phyloP scores from a whole-genome alignment of 2,888 invertebrate species.

The Lumbricus terrestris region DNA sequence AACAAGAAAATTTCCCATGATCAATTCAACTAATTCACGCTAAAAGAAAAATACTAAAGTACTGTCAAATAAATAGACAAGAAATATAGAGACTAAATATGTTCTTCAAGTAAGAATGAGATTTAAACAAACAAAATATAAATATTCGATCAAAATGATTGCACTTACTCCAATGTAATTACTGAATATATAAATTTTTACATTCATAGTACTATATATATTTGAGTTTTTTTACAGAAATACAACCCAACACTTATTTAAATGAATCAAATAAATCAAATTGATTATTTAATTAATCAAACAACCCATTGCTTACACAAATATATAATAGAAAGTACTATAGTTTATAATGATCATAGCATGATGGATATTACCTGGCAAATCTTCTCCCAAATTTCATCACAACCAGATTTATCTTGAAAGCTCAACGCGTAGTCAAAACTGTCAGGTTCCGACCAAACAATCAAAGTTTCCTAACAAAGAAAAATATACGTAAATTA shows the following conservation, averaged over 20 bases:
- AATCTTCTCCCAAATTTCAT: conserved; percentile 99
- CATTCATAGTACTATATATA: too few relatives aligned
- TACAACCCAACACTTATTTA: too few relatives aligned
- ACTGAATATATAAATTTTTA: too few relatives aligned
- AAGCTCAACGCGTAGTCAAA: conserved; percentile 98
- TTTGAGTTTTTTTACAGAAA: too few relatives aligned
- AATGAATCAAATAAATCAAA: too few relatives aligned
- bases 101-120: too few relatives aligned
- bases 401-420: conserved; percentile 99
- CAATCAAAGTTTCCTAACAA: conserved; percentile 88
- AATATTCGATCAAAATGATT: too few relatives aligned
- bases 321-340: background rate
- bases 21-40: background rate
- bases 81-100: background rate
- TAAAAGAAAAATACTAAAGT: background rate
- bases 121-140: too few relatives aligned
- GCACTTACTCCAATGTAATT: too few relatives aligned
- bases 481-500: background rate
- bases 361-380: conserved; percentile 75
- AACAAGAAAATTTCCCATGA: background rate
- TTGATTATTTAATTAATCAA: background rate
- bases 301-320: background rate
- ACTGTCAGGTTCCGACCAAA: conserved; percentile 99
- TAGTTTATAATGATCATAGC: background rate
- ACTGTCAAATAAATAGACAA: background rate